Base-by-base conservation (phyloP, 2,888 invertebrate genomes). In the Lasioglossum morio region DNA sequence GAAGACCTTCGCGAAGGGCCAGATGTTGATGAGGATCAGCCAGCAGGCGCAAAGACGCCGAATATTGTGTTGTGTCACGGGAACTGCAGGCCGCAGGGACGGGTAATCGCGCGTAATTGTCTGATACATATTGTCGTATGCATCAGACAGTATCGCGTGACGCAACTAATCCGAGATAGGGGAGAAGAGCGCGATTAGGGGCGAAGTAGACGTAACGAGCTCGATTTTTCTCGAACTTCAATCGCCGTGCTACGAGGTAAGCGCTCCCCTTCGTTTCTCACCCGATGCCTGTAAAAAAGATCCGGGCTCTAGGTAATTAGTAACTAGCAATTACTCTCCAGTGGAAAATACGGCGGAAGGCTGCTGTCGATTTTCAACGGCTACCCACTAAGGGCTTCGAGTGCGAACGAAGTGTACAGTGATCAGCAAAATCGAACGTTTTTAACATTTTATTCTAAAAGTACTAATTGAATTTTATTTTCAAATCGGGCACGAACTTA, bases 31-130 rank as follows among this genome's bases (percentile, higher is more conserved):
- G 53, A 57, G n/a, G n/a, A n/a, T 57, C n/a, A 8, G 53, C 53
- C 53, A n/a, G n/a, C 53, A 57, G n/a, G 53, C 53, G 53, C 53
- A n/a, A n/a, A 57, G 53, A n/a, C 53, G 53, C 53, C 53, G 53
- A 57, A 57, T 57, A 57, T n/a, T 57, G n/a, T n/a, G 10, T 3
- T 2, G 53, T 57, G 8, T n/a, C 53, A n/a, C 53, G n/a, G 53
- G 53, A 57, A 57, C 10, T 57, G 53, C 53, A n/a, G 3, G 10
- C 53, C n/a, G n/a, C n/a, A 57, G 53, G 53, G 53, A 57, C 53
- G 10, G 1, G 10, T n/a, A 57, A 57, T 57, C 53, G 53, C n/a
- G 53, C n/a, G 53, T 57, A 57, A 57, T 57, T n/a, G 53, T 10
- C 53, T 57, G 53, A 57, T 57, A 57, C 53, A 57, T n/a, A 57